Evolutionary conservation across 1,140 invertebrate genomes (phyloP).

Genomic region (Apocrypta bakeri): DNA sequence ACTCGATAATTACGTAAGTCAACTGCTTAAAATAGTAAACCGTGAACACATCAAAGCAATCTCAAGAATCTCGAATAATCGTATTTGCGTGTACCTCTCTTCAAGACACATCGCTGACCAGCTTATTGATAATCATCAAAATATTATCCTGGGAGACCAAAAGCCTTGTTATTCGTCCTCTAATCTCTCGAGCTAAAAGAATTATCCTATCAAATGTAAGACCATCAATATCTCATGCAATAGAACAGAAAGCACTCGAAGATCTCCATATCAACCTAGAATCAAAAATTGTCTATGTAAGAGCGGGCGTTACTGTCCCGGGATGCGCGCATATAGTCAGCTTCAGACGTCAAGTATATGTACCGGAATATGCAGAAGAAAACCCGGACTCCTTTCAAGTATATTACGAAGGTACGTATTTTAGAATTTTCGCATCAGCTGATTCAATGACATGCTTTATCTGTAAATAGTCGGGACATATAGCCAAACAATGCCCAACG

Average conservation of each 20-base stretch:
- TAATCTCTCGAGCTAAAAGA: neutral
- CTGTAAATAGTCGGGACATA: no score
- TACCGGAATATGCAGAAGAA: no score
- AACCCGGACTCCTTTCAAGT: no score
- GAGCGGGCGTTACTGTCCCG: no score
- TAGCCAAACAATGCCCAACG: neutral
- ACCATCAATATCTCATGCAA: neutral
- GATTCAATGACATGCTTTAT: no score
- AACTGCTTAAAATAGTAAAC: neutral
- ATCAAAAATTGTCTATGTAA: no score
- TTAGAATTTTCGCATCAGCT: neutral
- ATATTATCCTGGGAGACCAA: neutral
- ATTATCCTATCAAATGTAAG: neutral
- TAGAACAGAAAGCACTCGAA: neutral
- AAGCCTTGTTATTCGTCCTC: neutral
- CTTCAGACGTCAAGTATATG: no score
- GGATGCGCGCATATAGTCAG: no score
- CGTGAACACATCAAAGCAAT: neutral
- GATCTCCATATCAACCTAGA: no score
- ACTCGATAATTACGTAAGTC: no score
- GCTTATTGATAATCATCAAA: neutral
- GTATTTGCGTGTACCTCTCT: neutral
- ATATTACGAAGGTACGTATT: no score
- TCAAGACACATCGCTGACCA: neutral
- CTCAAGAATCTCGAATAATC: neutral